Evolutionary conservation across 2,113 vertebrate genomes (phyloP).

Genomic region (Bubo scandiacus): DNA sequence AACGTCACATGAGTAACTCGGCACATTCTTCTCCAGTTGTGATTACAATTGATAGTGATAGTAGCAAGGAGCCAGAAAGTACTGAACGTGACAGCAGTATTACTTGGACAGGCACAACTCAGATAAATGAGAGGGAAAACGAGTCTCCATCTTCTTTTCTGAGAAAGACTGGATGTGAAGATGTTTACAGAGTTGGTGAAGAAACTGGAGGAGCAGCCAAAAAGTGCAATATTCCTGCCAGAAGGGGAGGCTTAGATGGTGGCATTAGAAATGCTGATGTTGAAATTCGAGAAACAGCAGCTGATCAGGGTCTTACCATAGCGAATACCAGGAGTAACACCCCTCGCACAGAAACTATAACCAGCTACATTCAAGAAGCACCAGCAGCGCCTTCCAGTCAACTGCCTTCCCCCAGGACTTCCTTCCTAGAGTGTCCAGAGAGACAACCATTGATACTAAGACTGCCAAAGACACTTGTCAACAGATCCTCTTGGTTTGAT

Average conservation of each 20-base stretch:
- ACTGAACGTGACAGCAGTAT: neutral
- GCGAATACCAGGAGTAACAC: neutral
- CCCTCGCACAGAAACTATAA: neutral
- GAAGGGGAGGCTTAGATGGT: neutral
- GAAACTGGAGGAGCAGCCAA: conserved; percentile 19
- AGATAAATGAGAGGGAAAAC: neutral
- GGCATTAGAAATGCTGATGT: neutral
- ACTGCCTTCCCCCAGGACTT: conserved; percentile 47
- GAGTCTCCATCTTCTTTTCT: conserved; percentile 5
- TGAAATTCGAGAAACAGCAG: neutral
- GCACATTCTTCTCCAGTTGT: conserved; percentile 71
- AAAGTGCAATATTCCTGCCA: neutral
- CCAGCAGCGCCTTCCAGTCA: conserved; percentile 39
- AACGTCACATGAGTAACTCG: conserved; percentile 57
- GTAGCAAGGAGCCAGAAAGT: conserved; percentile 73
- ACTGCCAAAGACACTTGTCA: conserved; percentile 70
- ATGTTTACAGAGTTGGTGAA: conserved; percentile 26
- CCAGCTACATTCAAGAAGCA: conserved; percentile 1
- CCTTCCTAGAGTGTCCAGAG: conserved; percentile 47
- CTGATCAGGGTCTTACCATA: conserved; percentile 1
- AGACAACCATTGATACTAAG: conserved; percentile 54
- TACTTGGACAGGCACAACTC: conserved; percentile 17
- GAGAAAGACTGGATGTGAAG: conserved; percentile 19
- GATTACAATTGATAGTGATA: conserved; percentile 88
- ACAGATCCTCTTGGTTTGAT: conserved; percentile 41